phyloP scores from a whole-genome alignment of 2,888 invertebrate species.

The Erebia ligea region DNA sequence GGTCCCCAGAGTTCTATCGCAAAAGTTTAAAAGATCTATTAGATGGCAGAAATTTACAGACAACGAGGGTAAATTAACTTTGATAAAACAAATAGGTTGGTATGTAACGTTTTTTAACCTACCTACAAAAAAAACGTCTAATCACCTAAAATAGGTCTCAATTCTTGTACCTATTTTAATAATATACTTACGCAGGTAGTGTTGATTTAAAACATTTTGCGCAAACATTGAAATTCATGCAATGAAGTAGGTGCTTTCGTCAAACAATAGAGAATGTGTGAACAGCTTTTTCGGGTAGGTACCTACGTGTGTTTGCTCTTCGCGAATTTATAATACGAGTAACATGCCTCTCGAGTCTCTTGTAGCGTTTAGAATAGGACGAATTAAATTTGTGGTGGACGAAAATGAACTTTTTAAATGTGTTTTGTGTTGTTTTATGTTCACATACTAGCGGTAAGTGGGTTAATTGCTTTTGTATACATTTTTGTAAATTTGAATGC shows the following conservation, averaged over 20 bases:
- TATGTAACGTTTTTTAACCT: too few species aligned
- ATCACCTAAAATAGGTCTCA: too few species aligned
- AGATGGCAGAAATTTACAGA: too few species aligned
- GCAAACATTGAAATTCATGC: slow-evolving; percentile 37
- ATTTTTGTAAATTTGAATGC: neutral
- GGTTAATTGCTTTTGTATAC: neutral
- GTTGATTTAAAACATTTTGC: slow-evolving; percentile 27
- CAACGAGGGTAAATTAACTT: too few species aligned
- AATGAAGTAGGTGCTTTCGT: slow-evolving; percentile 26
- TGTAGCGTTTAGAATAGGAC: slow-evolving; percentile 30
- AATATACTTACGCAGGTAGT: slow-evolving; percentile 16
- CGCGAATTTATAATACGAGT: slow-evolving; percentile 52
- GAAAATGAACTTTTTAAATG: slow-evolving; percentile 34
- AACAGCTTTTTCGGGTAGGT: slow-evolving; percentile 55
- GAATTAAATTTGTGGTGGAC: slow-evolving; percentile 22
- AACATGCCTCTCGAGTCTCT: slow-evolving; percentile 45
- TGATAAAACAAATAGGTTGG: too few species aligned
- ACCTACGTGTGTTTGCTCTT: slow-evolving; percentile 38
- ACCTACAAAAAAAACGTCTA: too few species aligned
- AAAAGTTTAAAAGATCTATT: too few species aligned
- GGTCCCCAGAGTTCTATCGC: too few species aligned
- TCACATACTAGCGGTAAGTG: slow-evolving; percentile 34
- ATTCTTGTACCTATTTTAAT: neutral
- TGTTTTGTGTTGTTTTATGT: slow-evolving; percentile 37
- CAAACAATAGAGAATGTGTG: slow-evolving; percentile 54